Percentiles rank a stretch among this genome's conserved stretches.
Conservation (phyloP, 2,888 invertebrate genomes). For the Drosophila neonasuta region DNA sequence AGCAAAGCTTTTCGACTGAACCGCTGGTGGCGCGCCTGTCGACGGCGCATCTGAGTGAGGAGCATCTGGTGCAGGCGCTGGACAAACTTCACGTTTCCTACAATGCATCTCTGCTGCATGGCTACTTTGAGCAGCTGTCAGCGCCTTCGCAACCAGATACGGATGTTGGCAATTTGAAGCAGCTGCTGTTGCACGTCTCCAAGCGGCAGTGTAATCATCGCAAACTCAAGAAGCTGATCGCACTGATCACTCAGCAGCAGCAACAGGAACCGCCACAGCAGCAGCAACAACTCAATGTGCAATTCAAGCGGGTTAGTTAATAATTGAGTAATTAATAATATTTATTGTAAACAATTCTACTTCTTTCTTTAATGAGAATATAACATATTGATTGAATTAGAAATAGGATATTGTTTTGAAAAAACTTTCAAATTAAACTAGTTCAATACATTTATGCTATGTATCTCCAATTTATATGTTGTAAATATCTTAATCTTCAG, state of each 20-base stretch:
- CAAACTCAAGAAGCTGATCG: slow-evolving; percentile 78
- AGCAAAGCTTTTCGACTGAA: slow-evolving; percentile 71
- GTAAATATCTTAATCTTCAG: too few relatives aligned
- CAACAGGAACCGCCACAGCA: slow-evolving; percentile 55
- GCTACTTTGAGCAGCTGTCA: slow-evolving; percentile 64
- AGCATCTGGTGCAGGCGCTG: slow-evolving; percentile 80
- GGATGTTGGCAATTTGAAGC: slow-evolving; percentile 69
- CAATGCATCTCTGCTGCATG: slow-evolving; percentile 75
- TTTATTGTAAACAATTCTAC: neutral
- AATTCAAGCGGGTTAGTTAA: slow-evolving; percentile 78
- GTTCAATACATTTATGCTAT: too few relatives aligned
- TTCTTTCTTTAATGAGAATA: too few relatives aligned
- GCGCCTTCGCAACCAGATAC: slow-evolving; percentile 29
- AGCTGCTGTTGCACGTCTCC: slow-evolving; percentile 79
- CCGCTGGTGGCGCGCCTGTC: slow-evolving; percentile 76
- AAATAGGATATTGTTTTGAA: neutral
- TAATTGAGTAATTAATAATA: neutral
- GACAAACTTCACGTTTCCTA: slow-evolving; percentile 80
- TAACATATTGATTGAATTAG: too few relatives aligned
- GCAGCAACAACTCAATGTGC: slow-evolving; percentile 74
- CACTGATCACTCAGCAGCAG: slow-evolving; percentile 72
- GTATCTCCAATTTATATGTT: too few relatives aligned
- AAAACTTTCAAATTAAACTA: neutral
- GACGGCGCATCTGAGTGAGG: slow-evolving; percentile 78
- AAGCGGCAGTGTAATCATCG: slow-evolving; percentile 80